A percentile compares a stretch with the other conserved stretches of the same genome.
Conservation (phyloP, 2,888 invertebrate species). For the Gastracanthus pulcherrimus region DNA sequence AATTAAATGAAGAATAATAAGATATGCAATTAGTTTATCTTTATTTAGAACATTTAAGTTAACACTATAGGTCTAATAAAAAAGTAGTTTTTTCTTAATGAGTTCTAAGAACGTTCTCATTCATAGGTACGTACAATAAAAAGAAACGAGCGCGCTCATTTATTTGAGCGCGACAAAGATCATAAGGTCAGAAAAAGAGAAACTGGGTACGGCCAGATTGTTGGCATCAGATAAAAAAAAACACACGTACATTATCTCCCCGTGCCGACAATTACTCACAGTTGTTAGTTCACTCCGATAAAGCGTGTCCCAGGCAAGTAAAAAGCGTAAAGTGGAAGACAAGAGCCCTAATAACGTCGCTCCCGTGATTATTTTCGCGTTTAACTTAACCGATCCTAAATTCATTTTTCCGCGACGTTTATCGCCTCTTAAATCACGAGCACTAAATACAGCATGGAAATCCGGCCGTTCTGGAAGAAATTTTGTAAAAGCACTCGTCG, state of each 20-base stretch:
- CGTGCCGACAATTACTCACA: conserved; percentile 27
- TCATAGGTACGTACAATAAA: background rate
- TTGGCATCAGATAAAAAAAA: conserved; percentile 38
- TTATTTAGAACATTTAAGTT: no score
- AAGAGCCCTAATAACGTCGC: background rate
- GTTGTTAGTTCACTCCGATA: conserved; percentile 10
- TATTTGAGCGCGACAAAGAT: conserved; percentile 29
- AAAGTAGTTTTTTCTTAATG: background rate
- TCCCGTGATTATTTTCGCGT: background rate
- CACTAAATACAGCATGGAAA: background rate
- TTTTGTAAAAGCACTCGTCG: background rate
- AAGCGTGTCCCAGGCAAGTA: background rate
- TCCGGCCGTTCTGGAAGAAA: background rate
- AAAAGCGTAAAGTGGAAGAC: background rate
- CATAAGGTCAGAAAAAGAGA: conserved; percentile 38
- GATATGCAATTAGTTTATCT: no score
- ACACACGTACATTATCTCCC: conserved; percentile 19
- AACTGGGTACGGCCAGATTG: conserved; percentile 21
- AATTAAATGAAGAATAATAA: no score
- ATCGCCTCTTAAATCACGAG: background rate
- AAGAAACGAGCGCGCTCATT: background rate
- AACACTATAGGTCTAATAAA: background rate
- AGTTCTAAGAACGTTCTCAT: background rate
- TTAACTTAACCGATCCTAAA: background rate
- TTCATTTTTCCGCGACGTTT: conserved; percentile 1